Percentiles rank a stretch among this genome's conserved stretches.
These are phyloP conservation scores for Syngnathus typhle DNA, from an alignment of 2,113 vertebrate genomes.

Conservation along the genomic window DNA sequence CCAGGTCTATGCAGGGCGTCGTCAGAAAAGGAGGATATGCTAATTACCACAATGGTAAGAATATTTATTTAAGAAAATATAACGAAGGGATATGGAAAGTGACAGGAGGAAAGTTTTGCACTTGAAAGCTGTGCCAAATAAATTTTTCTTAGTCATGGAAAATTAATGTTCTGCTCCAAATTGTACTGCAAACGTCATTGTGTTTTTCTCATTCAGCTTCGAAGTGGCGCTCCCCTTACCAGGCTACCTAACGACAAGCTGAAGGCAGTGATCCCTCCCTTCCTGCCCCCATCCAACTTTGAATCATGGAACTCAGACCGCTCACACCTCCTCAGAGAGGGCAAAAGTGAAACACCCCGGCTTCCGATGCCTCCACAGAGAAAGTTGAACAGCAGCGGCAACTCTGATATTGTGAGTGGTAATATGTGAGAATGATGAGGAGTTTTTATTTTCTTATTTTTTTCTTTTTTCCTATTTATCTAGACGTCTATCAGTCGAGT, in stretches of 20 bases:
- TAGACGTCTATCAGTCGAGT: slow-evolving; percentile 83
- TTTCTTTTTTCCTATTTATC: slow-evolving; percentile 14
- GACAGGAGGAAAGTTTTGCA: no score
- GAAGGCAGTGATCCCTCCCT: slow-evolving; percentile 96
- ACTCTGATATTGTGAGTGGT: slow-evolving; percentile 80
- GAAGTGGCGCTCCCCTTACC: slow-evolving; percentile 86
- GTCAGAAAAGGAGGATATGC: slow-evolving; percentile 80
- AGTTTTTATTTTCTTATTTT: not conserved
- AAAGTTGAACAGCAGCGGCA: slow-evolving; percentile 78
- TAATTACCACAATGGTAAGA: slow-evolving; percentile 87
- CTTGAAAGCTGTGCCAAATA: no score
- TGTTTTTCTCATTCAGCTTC: slow-evolving; percentile 26
- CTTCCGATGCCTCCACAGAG: slow-evolving; percentile 77
- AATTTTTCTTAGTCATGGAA: no score
- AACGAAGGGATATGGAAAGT: not conserved
- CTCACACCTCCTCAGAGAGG: slow-evolving; percentile 72
- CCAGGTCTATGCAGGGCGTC: slow-evolving; percentile 73
- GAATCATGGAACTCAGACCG: slow-evolving; percentile 92
- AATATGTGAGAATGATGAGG: not conserved
- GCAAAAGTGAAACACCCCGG: slow-evolving; percentile 76
- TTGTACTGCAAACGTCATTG: no score
- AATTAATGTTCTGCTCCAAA: no score
- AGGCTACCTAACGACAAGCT: slow-evolving; percentile 91
- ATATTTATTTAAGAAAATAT: not conserved
- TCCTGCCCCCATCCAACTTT: slow-evolving; percentile 92